phyloP scores from a whole-genome alignment of 1,140 invertebrate genomes.

The Riptortus pedestris region DNA sequence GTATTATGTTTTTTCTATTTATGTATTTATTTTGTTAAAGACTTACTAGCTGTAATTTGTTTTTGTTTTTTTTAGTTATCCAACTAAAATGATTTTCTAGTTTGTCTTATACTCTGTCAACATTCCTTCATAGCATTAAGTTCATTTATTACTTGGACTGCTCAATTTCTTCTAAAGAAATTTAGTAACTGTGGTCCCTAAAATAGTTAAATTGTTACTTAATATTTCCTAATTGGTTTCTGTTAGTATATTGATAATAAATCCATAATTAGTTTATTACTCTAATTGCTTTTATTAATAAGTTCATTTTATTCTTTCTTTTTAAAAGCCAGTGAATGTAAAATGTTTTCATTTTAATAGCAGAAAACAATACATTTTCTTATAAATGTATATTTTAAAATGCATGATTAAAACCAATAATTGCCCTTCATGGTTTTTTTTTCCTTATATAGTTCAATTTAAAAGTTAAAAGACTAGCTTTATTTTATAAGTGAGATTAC shows the following conservation, averaged over 20 bases:
- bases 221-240: background rate
- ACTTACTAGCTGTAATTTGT: too few species aligned
- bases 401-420: too few species aligned
- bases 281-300: background rate
- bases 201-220: background rate
- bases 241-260: background rate
- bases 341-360: background rate
- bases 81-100: too few species aligned
- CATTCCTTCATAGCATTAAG: too few species aligned
- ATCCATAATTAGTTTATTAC: background rate
- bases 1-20: too few species aligned
- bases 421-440: background rate
- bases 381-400: too few species aligned
- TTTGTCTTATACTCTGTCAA: too few species aligned
- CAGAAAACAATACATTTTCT: background rate
- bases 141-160: background rate
- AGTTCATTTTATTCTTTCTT: background rate
- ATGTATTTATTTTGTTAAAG: too few species aligned
- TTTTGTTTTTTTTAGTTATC: too few species aligned
- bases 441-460: background rate
- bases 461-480: constrained; percentile 2
- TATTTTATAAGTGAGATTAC: constrained; percentile 11
- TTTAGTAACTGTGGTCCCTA: background rate
- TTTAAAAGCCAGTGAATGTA: background rate
- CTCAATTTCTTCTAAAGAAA: background rate